Evolutionary conservation across 2,888 invertebrate species (phyloP), one percentile per base, ranked within the genome.

Genomic region (Neria commutata): DNA sequence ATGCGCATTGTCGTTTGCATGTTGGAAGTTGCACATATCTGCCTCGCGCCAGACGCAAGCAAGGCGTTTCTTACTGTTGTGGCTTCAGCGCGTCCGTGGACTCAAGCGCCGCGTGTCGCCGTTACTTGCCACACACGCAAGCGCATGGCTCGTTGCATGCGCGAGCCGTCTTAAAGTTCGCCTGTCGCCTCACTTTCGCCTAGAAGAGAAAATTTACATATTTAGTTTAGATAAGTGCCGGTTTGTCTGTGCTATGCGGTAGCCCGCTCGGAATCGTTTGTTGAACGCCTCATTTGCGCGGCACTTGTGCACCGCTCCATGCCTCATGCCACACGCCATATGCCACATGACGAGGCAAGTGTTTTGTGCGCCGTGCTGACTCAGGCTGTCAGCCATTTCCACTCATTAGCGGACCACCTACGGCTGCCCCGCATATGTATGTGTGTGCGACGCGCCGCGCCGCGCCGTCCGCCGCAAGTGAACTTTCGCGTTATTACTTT

Each of bases 171-270:
- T n/a, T n/a, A n/a, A n/a, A n/a, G n/a, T 42, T 42, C 42, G 19
- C 14, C 14, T 19, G 14, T 42, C 21, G 19, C 17, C 3, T 42
- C 55, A 56, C 10, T 56, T 42, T 50, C 48, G 42, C 61, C 63
- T 63, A 58, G 37, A 63, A 63, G 49, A 49, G 51, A 58, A 42
- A 58, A 56, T 54, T n/a, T 45, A 56, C 53, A 60, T 33, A 19
- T 54, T 51, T 40, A 17, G 17, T n/a, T 48, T 48, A 26, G 29
- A 25, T 46, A 46, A 46, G 8, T 23, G 11, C n/a, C n/a, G n/a
- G n/a, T n/a, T n/a, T n/a, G n/a, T n/a, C n/a, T n/a, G n/a, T n/a
- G n/a, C n/a, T n/a, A n/a, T n/a, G n/a, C n/a, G n/a, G n/a, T n/a
- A n/a, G n/a, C n/a, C n/a, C 17, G n/a, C 10, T 23, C 19, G 46